Evolutionary conservation across 2,888 invertebrate genomes (phyloP), one percentile per base, ranked within the genome.

Genomic region (Gastrophysa polygoni): DNA sequence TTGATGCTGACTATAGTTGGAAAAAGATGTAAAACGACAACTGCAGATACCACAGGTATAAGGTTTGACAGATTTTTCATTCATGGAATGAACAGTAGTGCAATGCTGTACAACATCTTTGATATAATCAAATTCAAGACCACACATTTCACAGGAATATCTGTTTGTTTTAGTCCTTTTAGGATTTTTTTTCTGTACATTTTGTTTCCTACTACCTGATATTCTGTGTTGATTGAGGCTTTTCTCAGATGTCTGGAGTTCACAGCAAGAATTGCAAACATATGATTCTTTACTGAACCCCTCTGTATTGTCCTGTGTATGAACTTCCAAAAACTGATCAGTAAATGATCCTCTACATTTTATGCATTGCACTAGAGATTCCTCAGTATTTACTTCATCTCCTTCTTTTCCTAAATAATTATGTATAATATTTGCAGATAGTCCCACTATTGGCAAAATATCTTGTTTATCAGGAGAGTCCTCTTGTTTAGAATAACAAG

Each of bases 91-190:
- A 11, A 68, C 59, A n/a, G 38, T 61, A 5, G 64, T 61, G 47
- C 72, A 74, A 67, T 78, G 78, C n/a, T 70, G 61, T 6, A 75
- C 60, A 18, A 78, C 61, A 34, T 71, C 64, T 62, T 74, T 75
- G 1, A 74, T 65, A 21, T 71, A 69, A 34, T 59, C 62, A 56
- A 76, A 73, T 8, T 67, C 34, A 29, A 68, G 52, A 16, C 63
- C 56, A 59, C 78, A 78, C 17, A 72, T 56, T 61, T 77, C 75
- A 68, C 78, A 78, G 6, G 57, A 47, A 28, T 51, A 63, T 48
- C 38, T 59, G 47, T 54, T 56, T 44, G 38, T 59, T 63, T 28
- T 56, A n/a, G n/a, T n/a, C n/a, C n/a, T 55, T 18, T 55, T 59
- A 34, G 18, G 48, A 24, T 28, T 63, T 29, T 59, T 59, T 38